Percentiles rank a stretch among this genome's conserved stretches.
Conservation (phyloP, 2,113 vertebrate genomes). For the Gopherus flavomarginatus region DNA sequence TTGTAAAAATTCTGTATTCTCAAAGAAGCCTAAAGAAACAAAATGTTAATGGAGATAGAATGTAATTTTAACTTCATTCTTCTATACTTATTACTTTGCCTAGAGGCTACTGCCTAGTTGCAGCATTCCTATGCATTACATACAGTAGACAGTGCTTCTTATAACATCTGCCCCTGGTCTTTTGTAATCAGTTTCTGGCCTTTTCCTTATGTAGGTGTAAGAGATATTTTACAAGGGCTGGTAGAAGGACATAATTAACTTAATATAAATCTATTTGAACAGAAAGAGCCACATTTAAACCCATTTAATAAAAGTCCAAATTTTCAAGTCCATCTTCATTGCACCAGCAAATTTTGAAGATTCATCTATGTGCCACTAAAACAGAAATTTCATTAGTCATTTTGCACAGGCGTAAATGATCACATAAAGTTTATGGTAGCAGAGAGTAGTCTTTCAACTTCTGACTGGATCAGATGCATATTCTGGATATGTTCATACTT, state of each 20-base stretch:
- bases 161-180: background rate
- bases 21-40: background rate
- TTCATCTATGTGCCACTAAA: conserved; percentile 3
- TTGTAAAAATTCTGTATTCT: background rate
- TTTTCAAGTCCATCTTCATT: background rate
- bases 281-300: background rate
- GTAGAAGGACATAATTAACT: background rate
- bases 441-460: conserved; percentile 41
- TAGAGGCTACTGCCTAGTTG: background rate
- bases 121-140: background rate
- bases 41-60: background rate
- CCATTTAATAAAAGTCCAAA: background rate
- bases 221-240: background rate
- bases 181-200: background rate
- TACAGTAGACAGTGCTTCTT: background rate
- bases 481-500: conserved; percentile 33
- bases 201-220: background rate
- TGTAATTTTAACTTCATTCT: background rate
- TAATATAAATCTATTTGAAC: background rate
- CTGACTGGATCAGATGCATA: conserved; percentile 5
- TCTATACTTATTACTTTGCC: background rate
- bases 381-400: background rate
- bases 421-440: conserved; percentile 34
- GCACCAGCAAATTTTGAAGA: conserved; percentile 2
- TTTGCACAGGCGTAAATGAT: background rate